Evolutionary conservation across 2,797 vertebrate genomes (phyloP), one percentile per base, ranked within the genome.

Genomic region (Tamandua tetradactyla): DNA sequence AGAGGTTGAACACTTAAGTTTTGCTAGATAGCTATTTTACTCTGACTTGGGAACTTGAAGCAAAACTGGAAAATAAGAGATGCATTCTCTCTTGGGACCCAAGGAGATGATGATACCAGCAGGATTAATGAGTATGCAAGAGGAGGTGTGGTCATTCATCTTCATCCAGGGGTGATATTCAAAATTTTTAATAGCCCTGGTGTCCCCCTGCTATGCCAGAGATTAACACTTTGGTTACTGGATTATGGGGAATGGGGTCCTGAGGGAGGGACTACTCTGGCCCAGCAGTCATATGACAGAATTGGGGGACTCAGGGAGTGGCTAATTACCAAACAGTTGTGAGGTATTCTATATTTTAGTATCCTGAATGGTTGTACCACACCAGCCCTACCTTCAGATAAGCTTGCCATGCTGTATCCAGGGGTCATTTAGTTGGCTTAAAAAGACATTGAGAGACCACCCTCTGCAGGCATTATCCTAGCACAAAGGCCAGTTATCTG

Each of bases 1-100:
- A 81, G 44, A 96, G 9, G 3, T n/a, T 82, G 35, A 75, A 17
- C 7, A 27, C 37, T 93, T 93, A 79, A 27, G 2, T 85, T 74
- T 85, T 76, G 10, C 37, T n/a, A 87, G 61, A 92, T 74, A 95
- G 10, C 2, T 71, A 79, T 87, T 81, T 94, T 76, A 87, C 64
- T 91, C 82, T 81, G 90, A 42, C 83, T 95, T 95, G 82, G 61
- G 42, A 87, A 83, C 49, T 78, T 40, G 13, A 81, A 12, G 44
- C 32, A 87, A 93, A 96, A 83, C 49, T 72, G 22, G 22, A 79
- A 17, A 80, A 82, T 10, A 59, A 47, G 64, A 87, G 44, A 64
- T 71, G 42, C 55, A 8, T 94, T 90, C 64, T 95, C 3, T 84
- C 18, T 76, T 72, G 55, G 27, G 40, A 61, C 55, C 52, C 40